A percentile compares a stretch with the other conserved stretches of the same genome.
Evolutionary conservation across 2,797 vertebrate species (phyloP).

Genomic region (Platalea minor): DNA sequence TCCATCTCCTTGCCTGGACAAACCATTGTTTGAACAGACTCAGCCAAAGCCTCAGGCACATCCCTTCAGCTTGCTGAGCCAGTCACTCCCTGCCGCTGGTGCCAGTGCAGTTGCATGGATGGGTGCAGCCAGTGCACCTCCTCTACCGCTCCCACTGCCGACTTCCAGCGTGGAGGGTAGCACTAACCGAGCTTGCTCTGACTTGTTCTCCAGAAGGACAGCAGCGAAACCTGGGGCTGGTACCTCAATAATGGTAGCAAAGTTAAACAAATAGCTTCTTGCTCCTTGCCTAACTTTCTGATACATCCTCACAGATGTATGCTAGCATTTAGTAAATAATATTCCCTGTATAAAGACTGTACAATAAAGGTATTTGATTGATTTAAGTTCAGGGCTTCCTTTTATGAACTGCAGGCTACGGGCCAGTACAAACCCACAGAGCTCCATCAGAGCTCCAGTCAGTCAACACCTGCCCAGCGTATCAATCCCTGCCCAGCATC

Average conservation of each 20-base stretch:
- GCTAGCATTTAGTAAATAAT: background rate
- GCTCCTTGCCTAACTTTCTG: background rate
- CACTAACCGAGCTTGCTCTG: background rate
- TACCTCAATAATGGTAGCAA: background rate
- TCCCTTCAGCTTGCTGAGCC: conserved; percentile 1
- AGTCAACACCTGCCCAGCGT: background rate
- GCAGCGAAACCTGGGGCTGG: background rate
- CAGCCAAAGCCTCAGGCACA: conserved; percentile 39
- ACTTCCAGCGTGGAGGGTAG: background rate
- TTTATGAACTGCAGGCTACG: background rate
- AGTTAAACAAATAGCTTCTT: background rate
- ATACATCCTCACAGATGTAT: background rate
- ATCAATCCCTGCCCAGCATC: background rate
- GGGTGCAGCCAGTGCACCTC: conserved; percentile 16
- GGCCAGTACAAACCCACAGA: background rate
- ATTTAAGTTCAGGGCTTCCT: background rate
- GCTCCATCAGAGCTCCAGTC: background rate
- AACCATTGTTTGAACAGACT: conserved; percentile 19
- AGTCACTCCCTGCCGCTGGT: conserved; percentile 16
- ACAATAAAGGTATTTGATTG: background rate
- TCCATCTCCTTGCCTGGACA: conserved; percentile 16
- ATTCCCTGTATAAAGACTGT: background rate
- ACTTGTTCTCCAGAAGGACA: background rate
- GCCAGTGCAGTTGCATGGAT: conserved; percentile 15
- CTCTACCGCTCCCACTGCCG: background rate